Base-by-base conservation (phyloP, 2,113 vertebrate species). In the Cairina moschata region DNA sequence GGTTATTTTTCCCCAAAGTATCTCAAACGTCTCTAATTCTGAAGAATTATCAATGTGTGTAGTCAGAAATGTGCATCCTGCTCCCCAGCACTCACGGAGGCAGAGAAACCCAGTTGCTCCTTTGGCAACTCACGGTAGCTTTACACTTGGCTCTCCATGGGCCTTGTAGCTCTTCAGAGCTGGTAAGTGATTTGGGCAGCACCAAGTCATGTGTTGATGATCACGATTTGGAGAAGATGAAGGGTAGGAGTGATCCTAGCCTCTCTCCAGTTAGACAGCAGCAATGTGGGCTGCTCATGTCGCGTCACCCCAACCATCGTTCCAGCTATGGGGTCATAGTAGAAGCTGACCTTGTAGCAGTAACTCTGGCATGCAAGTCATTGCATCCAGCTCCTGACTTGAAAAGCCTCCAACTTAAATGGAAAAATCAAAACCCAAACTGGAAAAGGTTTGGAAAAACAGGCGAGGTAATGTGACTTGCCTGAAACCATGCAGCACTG, bases 401-500 rank as follows among this genome's bases (percentile, higher is more conserved):
- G 29, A 44, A 77, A 87, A 78, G 17, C 5, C 11, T 80, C 23
- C 46, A 50, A 12, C 23, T 42, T 40, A 44, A 66, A 42, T 48
- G 62, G 46, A 58, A 71, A 90, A 90, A 68, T 40, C 17, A 65
- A 79, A 13, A 2, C 14, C 8, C 14, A 56, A 3, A 60, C 0
- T 56, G 38, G 34, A 56, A 69, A 3, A 36, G 1, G 2, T 71
- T 66, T 66, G 40, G 25, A 38, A 8, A 32, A 44, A 54, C 11
- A 50, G 20, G 25, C 23, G 50, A 89, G 42, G 28, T 62, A 59
- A 15, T 32, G 34, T 17, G 50, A 55, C 17, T 74, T 62, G 3
- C 32, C 38, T 0, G 1, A 73, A 63, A 21, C 32, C 4, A 1
- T 8, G 20, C 5, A 28, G 58, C 1, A 0, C 1, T 13, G 13